phyloP scores from a whole-genome alignment of 2,113 vertebrate species.

The Hemiscyllium ocellatum region DNA sequence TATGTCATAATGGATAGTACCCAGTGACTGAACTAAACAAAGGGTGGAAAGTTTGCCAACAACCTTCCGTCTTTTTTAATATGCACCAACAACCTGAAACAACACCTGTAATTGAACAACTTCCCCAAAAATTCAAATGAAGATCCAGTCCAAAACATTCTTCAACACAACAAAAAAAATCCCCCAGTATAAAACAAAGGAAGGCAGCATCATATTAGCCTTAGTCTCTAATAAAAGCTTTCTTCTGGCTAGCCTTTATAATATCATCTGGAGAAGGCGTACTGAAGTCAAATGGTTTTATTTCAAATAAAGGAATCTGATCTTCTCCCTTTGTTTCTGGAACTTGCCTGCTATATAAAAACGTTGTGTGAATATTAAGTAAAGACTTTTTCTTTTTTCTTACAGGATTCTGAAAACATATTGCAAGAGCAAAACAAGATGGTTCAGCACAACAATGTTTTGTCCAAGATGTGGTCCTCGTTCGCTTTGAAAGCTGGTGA shows the following conservation, averaged over 20 bases:
- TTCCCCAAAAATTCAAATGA: background rate
- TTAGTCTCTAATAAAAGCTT: conserved; percentile 74
- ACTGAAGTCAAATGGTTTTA: conserved; percentile 80
- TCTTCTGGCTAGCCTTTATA: conserved; percentile 79
- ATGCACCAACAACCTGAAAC: background rate
- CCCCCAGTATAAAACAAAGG: background rate
- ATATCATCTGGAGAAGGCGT: conserved; percentile 91
- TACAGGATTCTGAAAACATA: conserved; percentile 65
- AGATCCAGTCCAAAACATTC: background rate
- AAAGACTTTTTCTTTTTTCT: conserved; percentile 49
- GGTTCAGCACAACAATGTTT: conserved; percentile 65
- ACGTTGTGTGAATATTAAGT: conserved; percentile 53
- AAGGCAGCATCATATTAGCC: conserved; percentile 1
- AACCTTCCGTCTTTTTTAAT: background rate
- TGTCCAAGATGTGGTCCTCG: conserved; percentile 52
- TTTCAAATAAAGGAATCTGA: conserved; percentile 53
- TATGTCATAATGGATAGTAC: background rate
- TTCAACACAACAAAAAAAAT: background rate
- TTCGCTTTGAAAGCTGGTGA: conserved; percentile 44
- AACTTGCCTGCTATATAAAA: conserved; percentile 62
- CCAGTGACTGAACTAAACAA: background rate
- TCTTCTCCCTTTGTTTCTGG: conserved; percentile 60
- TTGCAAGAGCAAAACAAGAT: conserved; percentile 78
- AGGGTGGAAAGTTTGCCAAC: background rate
- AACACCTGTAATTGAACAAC: background rate